Evolutionary conservation across 53 echinoderm and acorn worm species (phyloP), one percentile per base, ranked within the genome.

Genomic region (Echinometra lucunter): DNA sequence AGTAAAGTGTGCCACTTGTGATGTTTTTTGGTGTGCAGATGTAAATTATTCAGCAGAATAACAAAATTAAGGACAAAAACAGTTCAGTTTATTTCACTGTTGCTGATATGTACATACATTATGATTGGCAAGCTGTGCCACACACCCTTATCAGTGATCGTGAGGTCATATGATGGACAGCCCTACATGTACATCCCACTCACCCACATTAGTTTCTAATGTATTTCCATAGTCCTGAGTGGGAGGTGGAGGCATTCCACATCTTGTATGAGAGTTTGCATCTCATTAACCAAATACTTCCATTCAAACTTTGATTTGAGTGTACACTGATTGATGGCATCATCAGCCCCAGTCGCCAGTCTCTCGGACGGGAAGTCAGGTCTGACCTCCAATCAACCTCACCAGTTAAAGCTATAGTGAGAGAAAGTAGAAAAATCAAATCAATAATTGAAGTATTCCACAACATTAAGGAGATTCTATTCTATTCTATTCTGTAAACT

Each of bases 241-340:
- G 42, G 78, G 78, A 78, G 78, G 35, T 40, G 78, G 78, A 17
- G 21, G 78, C 10, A 78, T 78, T 78, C 78, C 78, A 0, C 78
- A 78, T 78, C 78, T 40, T 42, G 38, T 42, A 11, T 78, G 38
- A 40, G 42, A 21, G 19, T 78, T 78, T 78, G 78, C 78, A 78
- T 78, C 78, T 78, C 78, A 78, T 78, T 78, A 78, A 78, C 78
- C 21, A 42, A 78, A 78, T 78, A 78, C 42, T 78, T 78, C 78
- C 78, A 78, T 78, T 78, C 38, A 78, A 42, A 78, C 38, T 78
- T 78, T 78, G 78, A 78, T 78, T 78, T 40, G 78, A 78, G 78
- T 6, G 38, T 19, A 78, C 42, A 78, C 78, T 78, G 78, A 78
- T 78, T 78, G 78, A 78, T 78, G 19, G 78, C 78, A 78, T 78